These are phyloP conservation scores for Sebastes fasciatus DNA, from an alignment of 2,113 vertebrate species.

Conservation along the genomic window DNA sequence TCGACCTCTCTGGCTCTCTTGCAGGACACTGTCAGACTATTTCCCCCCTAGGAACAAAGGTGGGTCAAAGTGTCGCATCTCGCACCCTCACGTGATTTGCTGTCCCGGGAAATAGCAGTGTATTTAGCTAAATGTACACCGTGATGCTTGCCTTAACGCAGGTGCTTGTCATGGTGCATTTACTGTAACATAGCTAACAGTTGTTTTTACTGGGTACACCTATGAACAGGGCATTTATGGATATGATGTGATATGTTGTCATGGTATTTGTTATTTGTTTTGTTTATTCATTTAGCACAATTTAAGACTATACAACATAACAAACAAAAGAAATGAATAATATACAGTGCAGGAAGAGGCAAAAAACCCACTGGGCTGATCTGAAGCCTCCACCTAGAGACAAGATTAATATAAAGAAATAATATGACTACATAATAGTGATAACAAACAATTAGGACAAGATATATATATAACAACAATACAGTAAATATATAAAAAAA, in stretches of 20 bases:
- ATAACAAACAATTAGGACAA: no score
- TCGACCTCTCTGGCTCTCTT: conserved; percentile 5
- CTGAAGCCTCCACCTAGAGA: no score
- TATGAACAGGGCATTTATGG: not conserved
- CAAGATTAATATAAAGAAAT: no score
- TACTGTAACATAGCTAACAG: not conserved
- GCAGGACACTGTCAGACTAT: conserved; percentile 43
- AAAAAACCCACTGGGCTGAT: no score
- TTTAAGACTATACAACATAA: no score
- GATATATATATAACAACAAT: no score
- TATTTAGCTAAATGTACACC: not conserved
- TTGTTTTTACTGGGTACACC: not conserved
- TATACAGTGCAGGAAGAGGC: no score
- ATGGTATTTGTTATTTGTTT: not conserved
- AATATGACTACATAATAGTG: no score
- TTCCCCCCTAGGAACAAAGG: conserved; percentile 52
- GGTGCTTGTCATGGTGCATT: not conserved
- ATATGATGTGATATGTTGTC: not conserved
- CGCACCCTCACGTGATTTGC: not conserved
- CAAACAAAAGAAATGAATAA: no score
- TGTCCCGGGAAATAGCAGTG: not conserved
- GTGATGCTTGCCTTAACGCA: not conserved
- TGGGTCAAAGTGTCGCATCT: conserved; percentile 33
- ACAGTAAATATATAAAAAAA: no score
- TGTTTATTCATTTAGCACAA: no score